A percentile compares a stretch with the other conserved stretches of the same genome.
These are phyloP conservation scores for Periophthalmodon schlosseri DNA, from an alignment of 2,113 vertebrate genomes.

Conservation along the genomic window DNA sequence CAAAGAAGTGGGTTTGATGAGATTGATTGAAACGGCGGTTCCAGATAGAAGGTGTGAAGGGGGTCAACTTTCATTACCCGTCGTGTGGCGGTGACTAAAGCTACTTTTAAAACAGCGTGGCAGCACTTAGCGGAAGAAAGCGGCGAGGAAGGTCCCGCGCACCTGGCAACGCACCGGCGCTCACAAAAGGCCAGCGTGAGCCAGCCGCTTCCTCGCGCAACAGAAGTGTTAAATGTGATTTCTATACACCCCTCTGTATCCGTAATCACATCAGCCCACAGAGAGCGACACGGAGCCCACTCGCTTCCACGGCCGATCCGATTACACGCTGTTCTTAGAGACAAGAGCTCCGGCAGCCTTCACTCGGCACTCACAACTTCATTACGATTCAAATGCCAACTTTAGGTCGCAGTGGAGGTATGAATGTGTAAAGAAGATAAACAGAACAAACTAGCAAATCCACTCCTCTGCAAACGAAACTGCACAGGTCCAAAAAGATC, in stretches of 20 bases:
- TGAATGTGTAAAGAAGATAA: background rate
- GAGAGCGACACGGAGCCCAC: background rate
- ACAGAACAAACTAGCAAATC: background rate
- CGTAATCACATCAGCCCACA: slow-evolving; percentile 8
- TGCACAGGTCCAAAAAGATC: no score
- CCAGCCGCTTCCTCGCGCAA: background rate
- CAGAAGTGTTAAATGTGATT: slow-evolving; percentile 13
- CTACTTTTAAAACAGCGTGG: slow-evolving; percentile 1
- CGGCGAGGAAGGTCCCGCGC: slow-evolving; percentile 1
- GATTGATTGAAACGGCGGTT: slow-evolving; percentile 8
- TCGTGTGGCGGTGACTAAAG: slow-evolving; percentile 4
- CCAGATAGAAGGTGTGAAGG: background rate
- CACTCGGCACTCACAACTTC: background rate
- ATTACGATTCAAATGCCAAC: background rate
- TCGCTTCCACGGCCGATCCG: background rate
- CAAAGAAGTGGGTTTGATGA: slow-evolving; percentile 9
- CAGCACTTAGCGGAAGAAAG: slow-evolving; percentile 10
- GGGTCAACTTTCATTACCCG: slow-evolving; percentile 6
- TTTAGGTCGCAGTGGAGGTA: background rate
- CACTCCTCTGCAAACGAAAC: no score
- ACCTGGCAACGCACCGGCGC: background rate
- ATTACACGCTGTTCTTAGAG: background rate
- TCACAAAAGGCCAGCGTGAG: background rate
- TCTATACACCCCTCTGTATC: background rate
- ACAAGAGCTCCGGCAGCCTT: background rate